Evolutionary conservation across 2,797 vertebrate genomes (phyloP).

Genomic region (Hylomyscus alleni): DNA sequence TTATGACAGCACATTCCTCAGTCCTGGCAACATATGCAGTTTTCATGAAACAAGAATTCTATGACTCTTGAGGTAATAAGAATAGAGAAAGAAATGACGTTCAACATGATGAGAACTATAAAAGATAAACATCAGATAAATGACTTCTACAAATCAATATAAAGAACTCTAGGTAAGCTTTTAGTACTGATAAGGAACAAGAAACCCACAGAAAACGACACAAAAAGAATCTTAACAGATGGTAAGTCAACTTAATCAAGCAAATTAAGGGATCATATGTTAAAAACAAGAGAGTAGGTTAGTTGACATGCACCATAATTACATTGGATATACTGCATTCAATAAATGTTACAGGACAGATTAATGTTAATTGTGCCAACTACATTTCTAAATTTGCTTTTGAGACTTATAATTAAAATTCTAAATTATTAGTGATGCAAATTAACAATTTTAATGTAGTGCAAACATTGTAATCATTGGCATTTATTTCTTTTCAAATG

Average conservation of each 20-base stretch:
- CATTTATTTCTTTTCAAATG: slow-evolving; percentile 76
- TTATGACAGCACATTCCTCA: not conserved
- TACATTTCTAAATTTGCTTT: slow-evolving; percentile 88
- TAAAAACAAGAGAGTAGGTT: slow-evolving; percentile 84
- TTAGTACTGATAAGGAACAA: slow-evolving; percentile 82
- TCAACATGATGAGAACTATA: slow-evolving; percentile 78
- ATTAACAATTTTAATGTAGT: slow-evolving; percentile 87
- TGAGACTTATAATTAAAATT: slow-evolving; percentile 89
- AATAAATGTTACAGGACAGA: slow-evolving; percentile 91
- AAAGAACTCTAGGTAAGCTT: slow-evolving; percentile 83
- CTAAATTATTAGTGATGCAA: slow-evolving; percentile 87
- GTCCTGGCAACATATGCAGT: slow-evolving; percentile 65
- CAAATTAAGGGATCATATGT: slow-evolving; percentile 89
- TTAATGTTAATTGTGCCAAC: slow-evolving; percentile 87
- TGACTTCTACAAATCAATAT: slow-evolving; percentile 83
- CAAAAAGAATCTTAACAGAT: slow-evolving; percentile 89
- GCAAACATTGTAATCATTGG: slow-evolving; percentile 78
- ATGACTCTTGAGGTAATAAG: slow-evolving; percentile 64
- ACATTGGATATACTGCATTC: slow-evolving; percentile 90
- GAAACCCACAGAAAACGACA: slow-evolving; percentile 55
- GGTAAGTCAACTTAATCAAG: slow-evolving; percentile 89
- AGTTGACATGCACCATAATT: slow-evolving; percentile 91
- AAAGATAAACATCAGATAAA: slow-evolving; percentile 82
- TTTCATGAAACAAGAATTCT: slow-evolving; percentile 58
- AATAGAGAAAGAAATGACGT: slow-evolving; percentile 85